These are phyloP conservation scores for Geotrypetes seraphini DNA, from an alignment of 2,797 vertebrate genomes.

Conservation along the genomic window DNA sequence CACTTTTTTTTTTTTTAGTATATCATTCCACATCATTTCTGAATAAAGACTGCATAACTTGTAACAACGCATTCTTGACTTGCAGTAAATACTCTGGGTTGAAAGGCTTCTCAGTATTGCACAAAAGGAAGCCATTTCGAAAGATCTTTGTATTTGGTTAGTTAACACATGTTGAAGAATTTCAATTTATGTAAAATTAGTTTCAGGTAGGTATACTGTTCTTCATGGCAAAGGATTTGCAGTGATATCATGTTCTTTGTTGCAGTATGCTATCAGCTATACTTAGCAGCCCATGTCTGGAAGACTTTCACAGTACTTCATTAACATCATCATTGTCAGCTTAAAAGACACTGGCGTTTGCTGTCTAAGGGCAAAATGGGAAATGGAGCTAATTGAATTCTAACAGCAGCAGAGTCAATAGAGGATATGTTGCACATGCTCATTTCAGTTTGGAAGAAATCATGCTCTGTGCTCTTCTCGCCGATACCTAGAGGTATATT, in stretches of 20 bases:
- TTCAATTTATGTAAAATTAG: slow-evolving; percentile 30
- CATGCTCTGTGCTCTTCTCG: slow-evolving; percentile 40
- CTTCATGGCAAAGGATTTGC: slow-evolving; percentile 11
- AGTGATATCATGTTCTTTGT: slow-evolving; percentile 13
- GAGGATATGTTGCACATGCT: slow-evolving; percentile 46
- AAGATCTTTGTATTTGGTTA: slow-evolving; percentile 10
- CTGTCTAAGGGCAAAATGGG: slow-evolving; percentile 27
- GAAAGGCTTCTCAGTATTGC: slow-evolving; percentile 10
- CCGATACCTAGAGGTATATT: slow-evolving; percentile 31
- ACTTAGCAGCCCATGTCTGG: slow-evolving; percentile 29
- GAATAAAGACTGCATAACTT: slow-evolving; percentile 13
- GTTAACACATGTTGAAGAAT: slow-evolving; percentile 23
- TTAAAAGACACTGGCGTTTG: slow-evolving; percentile 38
- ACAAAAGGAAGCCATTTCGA: slow-evolving; percentile 24
- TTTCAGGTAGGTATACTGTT: slow-evolving; percentile 8
- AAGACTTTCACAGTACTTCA: slow-evolving; percentile 25
- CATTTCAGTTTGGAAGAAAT: slow-evolving; percentile 37
- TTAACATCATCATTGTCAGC: slow-evolving; percentile 36
- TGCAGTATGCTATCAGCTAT: slow-evolving; percentile 21
- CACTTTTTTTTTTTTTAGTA: not conserved
- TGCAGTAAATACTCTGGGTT: slow-evolving; percentile 23
- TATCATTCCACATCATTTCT: slow-evolving; percentile 1
- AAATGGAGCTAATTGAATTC: slow-evolving; percentile 23
- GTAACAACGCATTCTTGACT: slow-evolving; percentile 19
- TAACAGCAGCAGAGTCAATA: slow-evolving; percentile 28